Evolutionary conservation across 2,888 invertebrate species (phyloP), one percentile per base, ranked within the genome.

Genomic region (Xestia sexstrigata): DNA sequence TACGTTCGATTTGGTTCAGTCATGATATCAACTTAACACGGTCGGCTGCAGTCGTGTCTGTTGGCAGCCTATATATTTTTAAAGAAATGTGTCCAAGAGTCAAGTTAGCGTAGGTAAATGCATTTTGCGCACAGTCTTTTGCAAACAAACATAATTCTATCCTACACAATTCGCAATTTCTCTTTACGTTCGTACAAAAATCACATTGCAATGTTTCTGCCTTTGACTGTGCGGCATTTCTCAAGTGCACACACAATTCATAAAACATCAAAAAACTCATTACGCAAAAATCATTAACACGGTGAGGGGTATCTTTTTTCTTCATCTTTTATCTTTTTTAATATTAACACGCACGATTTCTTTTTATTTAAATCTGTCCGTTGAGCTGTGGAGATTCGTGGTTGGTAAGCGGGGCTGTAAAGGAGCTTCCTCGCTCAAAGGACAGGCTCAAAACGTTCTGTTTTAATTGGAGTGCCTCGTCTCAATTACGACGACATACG

Each of bases 391-490:
- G 73, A 83, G 89, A 91, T 89, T 88, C 87, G 85, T 88, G 88
- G 85, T 91, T 87, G 89, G 82, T 88, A 92, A 93, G 90, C 86
- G 86, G 79, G 74, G 73, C 73, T 81, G 77, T 85, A 85, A 92
- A 94, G 93, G 93, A 90, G 90, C 89, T 88, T 70, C 90, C 93
- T 95, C 94, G 93, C 93, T 93, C 90, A 91, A 93, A 94, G 93
- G 92, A 91, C 90, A 85, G 88, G 86, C 90, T 91, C 92, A 93
- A 93, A 95, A 94, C 93, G 93, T 94, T 94, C 92, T 87, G 90
- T 93, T 94, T 96, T 96, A 96, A 96, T 96, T 96, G 95, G 95
- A 96, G 95, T 91, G 94, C 90, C 88, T 87, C 91, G 88, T 90
- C 93, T 95, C 94, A 93, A 94, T 94, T 94, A 94, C 92, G 91